phyloP scores from a whole-genome alignment of 2,888 invertebrate species.

The Thalpophila matura region DNA sequence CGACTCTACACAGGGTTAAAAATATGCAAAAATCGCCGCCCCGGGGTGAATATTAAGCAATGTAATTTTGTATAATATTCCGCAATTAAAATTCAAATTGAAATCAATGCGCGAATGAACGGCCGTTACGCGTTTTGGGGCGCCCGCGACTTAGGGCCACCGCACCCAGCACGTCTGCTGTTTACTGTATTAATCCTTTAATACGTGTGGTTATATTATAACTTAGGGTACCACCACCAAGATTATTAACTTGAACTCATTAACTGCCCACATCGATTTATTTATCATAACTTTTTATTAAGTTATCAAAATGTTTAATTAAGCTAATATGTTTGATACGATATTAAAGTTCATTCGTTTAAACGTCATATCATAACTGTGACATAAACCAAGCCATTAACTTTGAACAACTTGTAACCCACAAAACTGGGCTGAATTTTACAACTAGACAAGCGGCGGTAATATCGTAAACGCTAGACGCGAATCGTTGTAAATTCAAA shows the following conservation, averaged over 20 bases:
- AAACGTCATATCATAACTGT: constrained; percentile 62
- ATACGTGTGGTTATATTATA: constrained; percentile 48
- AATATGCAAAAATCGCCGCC: constrained; percentile 89
- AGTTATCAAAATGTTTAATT: constrained; percentile 51
- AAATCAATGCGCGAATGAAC: constrained; percentile 89
- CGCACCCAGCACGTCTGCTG: constrained; percentile 33
- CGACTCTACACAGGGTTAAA: constrained; percentile 81
- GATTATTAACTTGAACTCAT: constrained; percentile 53
- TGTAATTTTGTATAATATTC: constrained; percentile 90
- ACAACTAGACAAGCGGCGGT: constrained; percentile 50
- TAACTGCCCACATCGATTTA: constrained; percentile 32
- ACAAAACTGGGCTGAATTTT: constrained; percentile 53
- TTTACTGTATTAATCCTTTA: constrained; percentile 63
- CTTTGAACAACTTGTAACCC: constrained; percentile 51
- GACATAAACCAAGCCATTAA: constrained; percentile 62
- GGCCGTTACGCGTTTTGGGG: constrained; percentile 62
- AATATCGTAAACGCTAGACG: constrained; percentile 57
- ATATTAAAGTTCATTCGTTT: constrained; percentile 33
- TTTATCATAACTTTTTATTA: constrained; percentile 42
- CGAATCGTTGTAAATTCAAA: constrained; percentile 68
- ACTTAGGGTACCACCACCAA: constrained; percentile 41
- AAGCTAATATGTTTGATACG: constrained; percentile 36
- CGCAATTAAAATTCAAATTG: constrained; percentile 91
- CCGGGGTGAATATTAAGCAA: constrained; percentile 90
- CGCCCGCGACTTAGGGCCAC: constrained; percentile 31